Percentiles rank a stretch among this genome's conserved stretches.
Conservation (phyloP, 2,888 invertebrate species). For the Busseola fusca region DNA sequence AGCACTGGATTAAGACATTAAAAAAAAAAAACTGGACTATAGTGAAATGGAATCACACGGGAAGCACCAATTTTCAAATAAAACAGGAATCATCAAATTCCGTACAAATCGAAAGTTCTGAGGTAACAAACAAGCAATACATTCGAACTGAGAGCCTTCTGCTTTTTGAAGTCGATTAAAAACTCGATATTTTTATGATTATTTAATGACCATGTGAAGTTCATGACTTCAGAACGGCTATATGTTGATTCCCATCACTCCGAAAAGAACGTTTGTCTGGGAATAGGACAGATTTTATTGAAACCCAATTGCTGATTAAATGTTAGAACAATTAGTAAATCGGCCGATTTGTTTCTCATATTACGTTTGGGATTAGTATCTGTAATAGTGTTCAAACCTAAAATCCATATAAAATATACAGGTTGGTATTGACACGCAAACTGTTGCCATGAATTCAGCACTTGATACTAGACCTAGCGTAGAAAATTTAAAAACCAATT, state of each 20-base stretch:
- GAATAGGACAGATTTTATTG: not conserved
- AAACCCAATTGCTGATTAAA: not conserved
- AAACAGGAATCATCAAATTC: no score
- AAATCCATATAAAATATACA: not conserved
- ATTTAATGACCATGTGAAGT: not conserved
- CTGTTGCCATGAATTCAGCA: not conserved
- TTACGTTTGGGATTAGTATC: not conserved
- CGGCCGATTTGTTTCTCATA: not conserved
- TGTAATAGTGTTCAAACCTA: not conserved
- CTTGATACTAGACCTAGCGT: not conserved
- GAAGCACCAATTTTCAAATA: no score
- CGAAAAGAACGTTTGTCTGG: not conserved
- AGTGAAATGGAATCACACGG: no score
- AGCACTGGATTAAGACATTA: no score
- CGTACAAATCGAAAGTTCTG: no score
- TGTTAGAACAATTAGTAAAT: not conserved
- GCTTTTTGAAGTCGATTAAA: no score
- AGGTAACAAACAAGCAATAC: no score
- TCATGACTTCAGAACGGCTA: not conserved
- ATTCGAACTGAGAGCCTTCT: no score
- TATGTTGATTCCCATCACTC: not conserved
- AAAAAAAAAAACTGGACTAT: no score
- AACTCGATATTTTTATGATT: not conserved
- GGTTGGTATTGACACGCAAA: not conserved
- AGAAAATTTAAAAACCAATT: not conserved